Evolutionary conservation across 2,113 vertebrate species (phyloP).

Genomic region (Lepus timidus): DNA sequence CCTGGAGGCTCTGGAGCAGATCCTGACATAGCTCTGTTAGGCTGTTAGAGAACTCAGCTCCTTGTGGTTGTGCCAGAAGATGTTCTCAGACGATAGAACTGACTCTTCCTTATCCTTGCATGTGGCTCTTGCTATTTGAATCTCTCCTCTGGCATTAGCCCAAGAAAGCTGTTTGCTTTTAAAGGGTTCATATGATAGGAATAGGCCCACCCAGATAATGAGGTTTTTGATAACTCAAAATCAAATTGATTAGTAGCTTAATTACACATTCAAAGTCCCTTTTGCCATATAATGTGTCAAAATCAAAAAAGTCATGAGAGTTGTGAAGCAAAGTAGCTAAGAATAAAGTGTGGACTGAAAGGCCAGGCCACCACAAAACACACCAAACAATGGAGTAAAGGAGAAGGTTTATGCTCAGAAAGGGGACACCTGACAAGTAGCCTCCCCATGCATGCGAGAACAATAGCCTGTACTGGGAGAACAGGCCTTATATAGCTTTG

Average conservation of each 20-base stretch:
- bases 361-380: too few relatives aligned
- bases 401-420: too few relatives aligned
- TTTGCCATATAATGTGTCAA: neutral
- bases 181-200: neutral
- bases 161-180: neutral
- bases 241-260: neutral
- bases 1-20: neutral
- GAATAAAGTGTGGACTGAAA: too few relatives aligned
- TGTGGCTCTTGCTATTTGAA: neutral
- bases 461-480: too few relatives aligned
- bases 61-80: neutral
- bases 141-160: neutral
- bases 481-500: too few relatives aligned
- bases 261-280: neutral
- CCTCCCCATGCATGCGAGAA: too few relatives aligned
- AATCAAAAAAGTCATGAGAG: neutral
- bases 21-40: neutral
- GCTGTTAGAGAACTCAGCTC: neutral
- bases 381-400: too few relatives aligned
- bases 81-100: neutral
- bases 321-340: neutral
- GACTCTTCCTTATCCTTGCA: neutral
- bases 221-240: conserved; percentile 6
- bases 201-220: neutral
- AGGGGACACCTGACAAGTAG: too few relatives aligned